Conservation (phyloP, 2,888 invertebrate species). For the Dyspetes luteomarginatus region DNA sequence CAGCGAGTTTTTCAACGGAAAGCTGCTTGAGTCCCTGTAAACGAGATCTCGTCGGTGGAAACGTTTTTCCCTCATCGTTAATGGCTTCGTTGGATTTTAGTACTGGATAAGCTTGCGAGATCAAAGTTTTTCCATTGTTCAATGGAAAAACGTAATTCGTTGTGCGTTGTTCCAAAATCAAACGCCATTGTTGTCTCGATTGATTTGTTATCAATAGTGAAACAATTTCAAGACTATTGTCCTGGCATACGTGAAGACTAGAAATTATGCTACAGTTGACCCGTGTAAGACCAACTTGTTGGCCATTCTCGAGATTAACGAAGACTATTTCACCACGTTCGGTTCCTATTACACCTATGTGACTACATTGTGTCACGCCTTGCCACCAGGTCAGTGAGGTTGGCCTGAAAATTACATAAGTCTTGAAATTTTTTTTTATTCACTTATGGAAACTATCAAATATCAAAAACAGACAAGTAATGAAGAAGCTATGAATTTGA, state of each 20-base stretch:
- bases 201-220: slow-evolving; percentile 89
- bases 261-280: slow-evolving; percentile 86
- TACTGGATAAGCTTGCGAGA: slow-evolving; percentile 61
- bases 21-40: slow-evolving; percentile 88
- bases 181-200: slow-evolving; percentile 91
- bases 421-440: too few species aligned
- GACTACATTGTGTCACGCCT: slow-evolving; percentile 76
- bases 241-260: slow-evolving; percentile 88
- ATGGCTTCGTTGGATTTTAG: slow-evolving; percentile 68
- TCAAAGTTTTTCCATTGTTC: slow-evolving; percentile 67
- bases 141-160: slow-evolving; percentile 89
- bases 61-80: slow-evolving; percentile 80
- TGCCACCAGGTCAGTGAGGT: slow-evolving; percentile 82
- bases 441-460: background rate
- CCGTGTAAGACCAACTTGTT: slow-evolving; percentile 87
- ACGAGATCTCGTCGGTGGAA: slow-evolving; percentile 84
- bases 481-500: too few species aligned
- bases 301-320: slow-evolving; percentile 89
- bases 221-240: slow-evolving; percentile 87
- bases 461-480: too few species aligned
- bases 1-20: slow-evolving; percentile 88
- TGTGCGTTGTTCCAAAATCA: slow-evolving; percentile 91
- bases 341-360: slow-evolving; percentile 82
- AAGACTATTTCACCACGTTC: slow-evolving; percentile 87
- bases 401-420: slow-evolving; percentile 71